Conservation (phyloP, 2,113 vertebrate species). For the Cairina moschata region DNA sequence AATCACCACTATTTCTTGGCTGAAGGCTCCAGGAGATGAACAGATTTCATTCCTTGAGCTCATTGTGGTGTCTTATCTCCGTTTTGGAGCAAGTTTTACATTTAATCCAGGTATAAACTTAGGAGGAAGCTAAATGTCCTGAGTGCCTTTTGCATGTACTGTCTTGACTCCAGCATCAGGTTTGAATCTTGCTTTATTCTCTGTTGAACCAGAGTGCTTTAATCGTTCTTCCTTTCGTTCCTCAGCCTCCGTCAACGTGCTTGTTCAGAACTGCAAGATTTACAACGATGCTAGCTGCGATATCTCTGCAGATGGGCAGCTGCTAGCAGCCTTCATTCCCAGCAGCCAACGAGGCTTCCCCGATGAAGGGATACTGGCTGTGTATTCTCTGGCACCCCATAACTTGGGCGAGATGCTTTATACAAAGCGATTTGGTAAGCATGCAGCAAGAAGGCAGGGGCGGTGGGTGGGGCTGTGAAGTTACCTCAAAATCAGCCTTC, state of each 20-base stretch:
- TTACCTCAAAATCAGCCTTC: not conserved
- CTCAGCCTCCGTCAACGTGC: conserved; percentile 93
- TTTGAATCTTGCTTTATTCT: conserved; percentile 29
- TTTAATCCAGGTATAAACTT: conserved; percentile 41
- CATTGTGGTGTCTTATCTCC: not conserved
- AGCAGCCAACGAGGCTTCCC: conserved; percentile 97
- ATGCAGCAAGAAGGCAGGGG: conserved; percentile 20
- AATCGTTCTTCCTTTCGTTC: not conserved
- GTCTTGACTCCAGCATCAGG: not conserved
- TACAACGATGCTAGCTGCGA: conserved; percentile 99
- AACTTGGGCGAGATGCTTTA: conserved; percentile 99
- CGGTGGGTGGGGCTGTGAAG: not conserved
- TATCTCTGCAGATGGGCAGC: conserved; percentile 96
- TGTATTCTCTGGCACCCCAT: conserved; percentile 97
- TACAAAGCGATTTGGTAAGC: conserved; percentile 95
- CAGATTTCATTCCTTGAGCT: conserved; percentile 25
- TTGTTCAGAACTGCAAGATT: conserved; percentile 99
- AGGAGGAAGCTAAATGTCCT: not conserved
- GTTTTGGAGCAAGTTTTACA: conserved; percentile 25
- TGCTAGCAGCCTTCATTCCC: conserved; percentile 97
- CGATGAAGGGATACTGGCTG: conserved; percentile 95
- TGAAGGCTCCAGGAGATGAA: conserved; percentile 14
- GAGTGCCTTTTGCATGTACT: not conserved
- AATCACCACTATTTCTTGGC: conserved; percentile 15
- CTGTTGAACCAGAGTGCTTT: not conserved